A percentile compares a stretch with the other conserved stretches of the same genome.
Evolutionary conservation across 2,797 vertebrate genomes (phyloP).

Genomic region (Psittacula derbiana): DNA sequence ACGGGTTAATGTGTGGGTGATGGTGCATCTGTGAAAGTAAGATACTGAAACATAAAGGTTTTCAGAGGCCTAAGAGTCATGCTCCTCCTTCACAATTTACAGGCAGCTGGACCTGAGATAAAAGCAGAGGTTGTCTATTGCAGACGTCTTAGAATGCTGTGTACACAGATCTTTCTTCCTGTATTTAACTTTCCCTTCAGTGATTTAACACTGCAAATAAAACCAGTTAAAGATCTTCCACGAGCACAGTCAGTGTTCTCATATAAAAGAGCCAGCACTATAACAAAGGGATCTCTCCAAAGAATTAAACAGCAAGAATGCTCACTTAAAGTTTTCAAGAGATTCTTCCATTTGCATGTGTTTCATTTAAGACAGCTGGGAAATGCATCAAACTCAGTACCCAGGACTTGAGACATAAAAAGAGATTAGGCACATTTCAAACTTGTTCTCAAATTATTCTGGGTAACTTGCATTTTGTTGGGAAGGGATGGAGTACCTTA

Average conservation of each 20-base stretch:
- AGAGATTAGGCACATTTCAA: not conserved
- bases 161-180: constrained; percentile 35
- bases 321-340: not conserved
- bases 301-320: not conserved
- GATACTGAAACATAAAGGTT: constrained; percentile 10
- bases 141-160: not conserved
- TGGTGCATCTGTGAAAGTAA: constrained; percentile 8
- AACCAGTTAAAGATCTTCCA: constrained; percentile 37
- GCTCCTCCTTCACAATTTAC: not conserved
- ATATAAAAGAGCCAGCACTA: not conserved
- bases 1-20: constrained; percentile 53
- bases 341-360: not conserved
- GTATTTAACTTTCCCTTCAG: constrained; percentile 43
- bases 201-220: constrained; percentile 56
- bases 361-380: not conserved
- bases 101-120: not conserved
- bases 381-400: not conserved
- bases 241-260: not conserved
- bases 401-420: not conserved
- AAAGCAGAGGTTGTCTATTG: not conserved
- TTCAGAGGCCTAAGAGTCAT: not conserved
- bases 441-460: not conserved
- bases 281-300: constrained; percentile 18
- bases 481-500: not conserved
- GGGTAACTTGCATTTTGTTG: not conserved